Conservation (phyloP, 2,113 vertebrate genomes). For the Bucco capensis region DNA sequence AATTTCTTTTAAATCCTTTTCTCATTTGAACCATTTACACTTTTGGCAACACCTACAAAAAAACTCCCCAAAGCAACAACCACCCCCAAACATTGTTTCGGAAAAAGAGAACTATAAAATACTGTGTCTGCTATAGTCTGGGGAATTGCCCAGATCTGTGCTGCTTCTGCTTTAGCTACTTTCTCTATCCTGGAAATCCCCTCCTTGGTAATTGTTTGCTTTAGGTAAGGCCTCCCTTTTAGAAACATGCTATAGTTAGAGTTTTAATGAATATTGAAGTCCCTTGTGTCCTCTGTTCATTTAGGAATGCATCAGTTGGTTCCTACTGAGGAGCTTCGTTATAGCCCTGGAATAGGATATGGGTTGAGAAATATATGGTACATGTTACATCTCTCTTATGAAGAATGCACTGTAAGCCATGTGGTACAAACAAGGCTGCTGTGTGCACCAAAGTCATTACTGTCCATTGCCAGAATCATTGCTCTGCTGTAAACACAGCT, state of each 20-base stretch:
- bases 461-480: neutral
- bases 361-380: neutral
- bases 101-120: neutral
- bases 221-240: neutral
- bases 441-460: neutral
- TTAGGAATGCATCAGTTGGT: neutral
- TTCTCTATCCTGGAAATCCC: neutral
- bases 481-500: neutral
- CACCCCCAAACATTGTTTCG: neutral
- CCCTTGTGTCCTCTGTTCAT: neutral
- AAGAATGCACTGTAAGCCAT: rapidly evolving
- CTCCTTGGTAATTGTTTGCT: neutral
- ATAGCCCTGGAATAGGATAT: neutral
- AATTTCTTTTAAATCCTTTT: neutral
- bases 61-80: neutral
- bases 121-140: neutral
- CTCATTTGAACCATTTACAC: neutral
- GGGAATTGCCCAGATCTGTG: neutral
- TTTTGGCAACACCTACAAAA: neutral
- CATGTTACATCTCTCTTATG: rapidly evolving
- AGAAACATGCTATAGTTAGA: neutral
- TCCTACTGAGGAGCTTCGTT: neutral
- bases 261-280: neutral
- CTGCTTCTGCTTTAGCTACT: neutral
- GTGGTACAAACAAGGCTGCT: neutral